Base-by-base conservation (phyloP, 35 echinoderm and acorn worm species). In the Patiria miniata region DNA sequence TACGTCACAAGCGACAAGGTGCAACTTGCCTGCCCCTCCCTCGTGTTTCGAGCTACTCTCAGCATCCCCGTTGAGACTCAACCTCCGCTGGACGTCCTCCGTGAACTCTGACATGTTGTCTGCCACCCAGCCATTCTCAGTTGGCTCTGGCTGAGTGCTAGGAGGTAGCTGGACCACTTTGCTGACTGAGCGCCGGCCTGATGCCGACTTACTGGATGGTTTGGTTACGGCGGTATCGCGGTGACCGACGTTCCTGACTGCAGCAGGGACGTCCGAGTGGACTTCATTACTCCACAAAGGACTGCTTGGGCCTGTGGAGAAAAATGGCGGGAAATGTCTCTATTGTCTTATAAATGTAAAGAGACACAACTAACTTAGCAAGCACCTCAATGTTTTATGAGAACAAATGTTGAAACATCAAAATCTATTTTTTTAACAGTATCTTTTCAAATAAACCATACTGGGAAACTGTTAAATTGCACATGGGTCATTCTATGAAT, bases 191-290 rank as follows among this genome's bases (percentile, higher is more conserved):
- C 30, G 53, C 33, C 82, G 51, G 36, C 54, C 51, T 21, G 30
- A 33, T 17, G 82, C 82, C 18, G 82, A 84, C 33, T 84, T 73
- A 34, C 65, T 84, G 51, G 82, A 60, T 16, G 30, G n/a, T 19
- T 58, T 84, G 29, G 53, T 38, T 30, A 51, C 18, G n/a, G 22
- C 57, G 32, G 50, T 16, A 14, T 23, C 28, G 22, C 18, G 80
- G 78, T 81, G 39, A 21, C 78, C 39, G 33, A 5, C 61, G 40
- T 81, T 81, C 7, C 26, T 39, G 39, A 18, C 39, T 8, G 37
- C 54, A 60, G 82, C 38, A 18, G 53, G 82, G 19, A 58, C 36
- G 22, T 82, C 51, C 22, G 82, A 73, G 65, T 73, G 34, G 29
- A 73, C 36, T 39, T 80, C 78, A 51, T 19, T 36, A 60, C 38